phyloP scores from a whole-genome alignment of 2,797 vertebrate species.

The Periophthalmus magnuspinnatus region DNA sequence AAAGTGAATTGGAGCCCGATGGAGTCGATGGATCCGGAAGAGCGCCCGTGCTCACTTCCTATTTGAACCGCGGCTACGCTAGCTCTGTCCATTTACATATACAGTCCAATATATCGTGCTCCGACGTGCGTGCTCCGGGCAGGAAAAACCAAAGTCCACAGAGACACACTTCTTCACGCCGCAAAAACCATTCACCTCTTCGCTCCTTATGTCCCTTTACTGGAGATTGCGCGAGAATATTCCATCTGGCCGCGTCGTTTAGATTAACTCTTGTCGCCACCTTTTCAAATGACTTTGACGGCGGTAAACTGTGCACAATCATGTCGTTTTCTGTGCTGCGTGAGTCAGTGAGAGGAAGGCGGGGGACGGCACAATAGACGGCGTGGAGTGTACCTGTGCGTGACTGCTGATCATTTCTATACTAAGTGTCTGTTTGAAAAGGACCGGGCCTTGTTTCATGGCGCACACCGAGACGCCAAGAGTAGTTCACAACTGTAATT shows the following conservation, averaged over 20 bases:
- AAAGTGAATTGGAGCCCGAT: too few species aligned
- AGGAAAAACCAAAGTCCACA: neutral
- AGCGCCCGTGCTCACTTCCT: too few species aligned
- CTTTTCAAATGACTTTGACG: conserved; percentile 41
- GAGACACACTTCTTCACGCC: conserved; percentile 7
- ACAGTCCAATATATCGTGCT: too few species aligned
- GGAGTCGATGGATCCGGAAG: too few species aligned
- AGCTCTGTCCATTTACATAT: too few species aligned
- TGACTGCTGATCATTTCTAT: conserved; percentile 47
- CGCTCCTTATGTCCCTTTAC: conserved; percentile 16
- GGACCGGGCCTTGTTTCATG: conserved; percentile 27
- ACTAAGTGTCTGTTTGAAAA: conserved; percentile 51
- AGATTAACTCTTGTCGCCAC: conserved; percentile 36
- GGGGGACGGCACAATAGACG: conserved; percentile 24
- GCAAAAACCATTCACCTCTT: conserved; percentile 35
- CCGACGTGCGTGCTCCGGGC: conserved; percentile 16
- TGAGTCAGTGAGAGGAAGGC: conserved; percentile 28
- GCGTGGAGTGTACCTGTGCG: conserved; percentile 22
- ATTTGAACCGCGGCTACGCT: too few species aligned
- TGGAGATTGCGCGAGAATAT: conserved; percentile 36
- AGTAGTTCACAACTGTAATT: conserved; percentile 49
- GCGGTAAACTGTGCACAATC: conserved; percentile 22
- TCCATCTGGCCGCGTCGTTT: conserved; percentile 39
- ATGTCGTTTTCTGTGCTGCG: conserved; percentile 28
- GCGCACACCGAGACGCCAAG: conserved; percentile 35